Percentiles rank a stretch among this genome's conserved stretches.
Conservation (phyloP, 2,113 vertebrate species). For the Halichoerus grypus region DNA sequence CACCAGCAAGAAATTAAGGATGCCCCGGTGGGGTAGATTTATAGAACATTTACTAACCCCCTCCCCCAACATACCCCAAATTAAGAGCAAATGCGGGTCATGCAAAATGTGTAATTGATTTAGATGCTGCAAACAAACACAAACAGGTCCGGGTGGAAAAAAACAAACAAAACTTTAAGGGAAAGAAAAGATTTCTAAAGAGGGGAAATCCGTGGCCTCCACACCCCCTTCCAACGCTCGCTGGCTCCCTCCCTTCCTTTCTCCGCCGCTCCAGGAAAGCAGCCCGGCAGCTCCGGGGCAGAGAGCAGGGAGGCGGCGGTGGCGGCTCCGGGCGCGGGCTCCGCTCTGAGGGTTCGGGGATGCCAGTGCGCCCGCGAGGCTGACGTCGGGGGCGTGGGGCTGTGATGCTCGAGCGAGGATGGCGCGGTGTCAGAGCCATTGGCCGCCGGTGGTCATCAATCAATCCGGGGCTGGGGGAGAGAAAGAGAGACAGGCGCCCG, state of each 20-base stretch:
- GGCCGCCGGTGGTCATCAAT: constrained; percentile 87
- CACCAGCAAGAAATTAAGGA: constrained; percentile 22
- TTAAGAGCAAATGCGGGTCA: constrained; percentile 38
- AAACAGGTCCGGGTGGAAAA: constrained; percentile 52
- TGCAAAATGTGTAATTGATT: constrained; percentile 64
- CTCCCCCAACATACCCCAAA: not conserved
- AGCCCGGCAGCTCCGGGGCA: constrained; percentile 15
- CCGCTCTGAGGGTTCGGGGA: constrained; percentile 48
- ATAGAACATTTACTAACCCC: not conserved
- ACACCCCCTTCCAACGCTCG: not conserved
- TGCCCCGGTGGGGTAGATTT: constrained; percentile 41
- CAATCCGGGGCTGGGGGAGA: constrained; percentile 77
- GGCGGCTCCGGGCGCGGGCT: constrained; percentile 10
- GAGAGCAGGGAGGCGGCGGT: not conserved
- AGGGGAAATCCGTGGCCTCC: not conserved
- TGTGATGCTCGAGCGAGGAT: constrained; percentile 85
- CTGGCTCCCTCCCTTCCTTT: not conserved
- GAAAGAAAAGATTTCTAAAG: constrained; percentile 56
- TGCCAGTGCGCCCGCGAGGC: constrained; percentile 51
- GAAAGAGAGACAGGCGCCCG: constrained; percentile 72
- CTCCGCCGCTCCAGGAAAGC: not conserved
- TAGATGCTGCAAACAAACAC: constrained; percentile 47
- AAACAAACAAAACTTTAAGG: constrained; percentile 76
- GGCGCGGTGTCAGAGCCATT: constrained; percentile 87
- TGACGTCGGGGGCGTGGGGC: constrained; percentile 76